Evolutionary conservation across 2,113 vertebrate species (phyloP).

Genomic region (Geococcyx californianus): DNA sequence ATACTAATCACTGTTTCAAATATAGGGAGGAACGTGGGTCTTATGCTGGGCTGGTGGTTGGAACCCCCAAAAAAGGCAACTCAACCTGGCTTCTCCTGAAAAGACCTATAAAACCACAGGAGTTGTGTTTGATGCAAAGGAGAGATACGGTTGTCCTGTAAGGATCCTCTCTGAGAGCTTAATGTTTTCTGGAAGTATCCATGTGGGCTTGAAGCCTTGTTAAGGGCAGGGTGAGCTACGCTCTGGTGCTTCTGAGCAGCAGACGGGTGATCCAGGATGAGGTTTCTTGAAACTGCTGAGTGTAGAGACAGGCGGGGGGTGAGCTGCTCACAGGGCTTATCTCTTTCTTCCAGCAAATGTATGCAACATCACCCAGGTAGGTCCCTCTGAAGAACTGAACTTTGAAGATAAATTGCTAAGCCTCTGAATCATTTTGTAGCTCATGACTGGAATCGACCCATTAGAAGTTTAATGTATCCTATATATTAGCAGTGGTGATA

Average conservation of each 20-base stretch:
- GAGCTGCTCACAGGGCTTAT: neutral
- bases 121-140: neutral
- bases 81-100: neutral
- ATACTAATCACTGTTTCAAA: neutral
- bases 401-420: neutral
- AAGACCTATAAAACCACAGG: neutral
- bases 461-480: neutral
- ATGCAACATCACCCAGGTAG: no score
- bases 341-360: neutral
- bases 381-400: neutral
- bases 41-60: neutral
- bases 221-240: neutral
- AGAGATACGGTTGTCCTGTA: neutral
- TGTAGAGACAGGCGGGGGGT: neutral
- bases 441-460: neutral
- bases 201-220: neutral
- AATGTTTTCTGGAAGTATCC: neutral
- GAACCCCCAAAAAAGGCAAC: no score
- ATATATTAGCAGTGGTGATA: neutral
- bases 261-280: neutral
- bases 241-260: fast-evolving
- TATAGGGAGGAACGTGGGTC: neutral
- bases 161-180: neutral
- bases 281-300: neutral
- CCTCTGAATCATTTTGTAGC: neutral